Evolutionary conservation across 1,140 invertebrate genomes (phyloP).

Genomic region (Magallana gigas): DNA sequence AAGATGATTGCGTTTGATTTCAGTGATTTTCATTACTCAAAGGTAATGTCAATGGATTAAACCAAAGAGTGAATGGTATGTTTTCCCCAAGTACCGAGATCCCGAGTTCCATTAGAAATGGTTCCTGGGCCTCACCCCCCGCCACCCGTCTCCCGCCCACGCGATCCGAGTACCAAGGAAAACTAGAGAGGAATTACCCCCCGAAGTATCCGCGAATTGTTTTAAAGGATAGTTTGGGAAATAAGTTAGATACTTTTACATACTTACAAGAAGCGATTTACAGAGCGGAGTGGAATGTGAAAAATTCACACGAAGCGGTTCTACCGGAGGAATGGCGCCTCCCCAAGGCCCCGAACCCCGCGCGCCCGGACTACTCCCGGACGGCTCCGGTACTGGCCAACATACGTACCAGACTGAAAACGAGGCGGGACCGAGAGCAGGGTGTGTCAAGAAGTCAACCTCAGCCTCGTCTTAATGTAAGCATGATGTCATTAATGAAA

Average conservation of each 20-base stretch:
- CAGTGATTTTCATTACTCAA: background rate
- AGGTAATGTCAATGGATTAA: background rate
- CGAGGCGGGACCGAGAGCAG: too few species aligned
- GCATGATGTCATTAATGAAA: background rate
- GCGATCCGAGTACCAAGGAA: background rate
- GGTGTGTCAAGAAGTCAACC: background rate
- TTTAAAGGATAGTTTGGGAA: constrained; percentile 63
- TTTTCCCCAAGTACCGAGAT: background rate
- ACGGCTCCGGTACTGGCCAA: constrained; percentile 51
- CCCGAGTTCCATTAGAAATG: background rate
- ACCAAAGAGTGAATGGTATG: background rate
- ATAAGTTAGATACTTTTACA: constrained; percentile 71
- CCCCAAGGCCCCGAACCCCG: constrained; percentile 71
- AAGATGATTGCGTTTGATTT: background rate
- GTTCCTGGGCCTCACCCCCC: background rate
- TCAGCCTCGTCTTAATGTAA: background rate
- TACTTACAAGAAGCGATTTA: constrained; percentile 74
- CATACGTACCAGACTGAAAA: background rate
- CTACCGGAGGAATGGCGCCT: constrained; percentile 72
- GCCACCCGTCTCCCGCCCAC: background rate
- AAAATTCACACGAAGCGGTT: constrained; percentile 59
- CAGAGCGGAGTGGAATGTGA: constrained; percentile 68
- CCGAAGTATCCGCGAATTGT: constrained; percentile 66
- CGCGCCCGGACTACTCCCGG: constrained; percentile 70
- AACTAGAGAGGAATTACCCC: background rate